Evolutionary conservation across 2,888 invertebrate species (phyloP), one percentile per base, ranked within the genome.

Genomic region (Marronus borbonicus): DNA sequence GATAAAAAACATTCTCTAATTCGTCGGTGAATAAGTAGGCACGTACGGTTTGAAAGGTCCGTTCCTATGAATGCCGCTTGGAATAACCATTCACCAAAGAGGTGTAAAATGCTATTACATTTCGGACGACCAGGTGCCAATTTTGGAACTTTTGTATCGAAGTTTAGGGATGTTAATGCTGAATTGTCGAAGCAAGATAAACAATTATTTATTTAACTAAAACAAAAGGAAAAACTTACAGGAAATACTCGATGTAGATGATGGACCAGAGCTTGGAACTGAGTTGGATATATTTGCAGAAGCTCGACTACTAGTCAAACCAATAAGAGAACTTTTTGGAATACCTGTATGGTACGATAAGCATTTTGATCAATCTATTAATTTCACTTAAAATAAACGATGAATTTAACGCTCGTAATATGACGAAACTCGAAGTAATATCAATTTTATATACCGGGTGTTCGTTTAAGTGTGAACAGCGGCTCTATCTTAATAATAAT

Each of bases 41-140:
- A 84, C 86, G 87, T 87, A 91, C 92, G 91, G 84, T 91, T 84
- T 3, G 85, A 84, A 44, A 87, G 80, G 75, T 94, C 94, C 65
- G 95, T 95, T 2, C 97, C 97, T 83, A 97, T 95, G 83, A 98
- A 94, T 2, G 98, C 96, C 4, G 98, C 98, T 88, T 98, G 98
- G 87, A 98, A 98, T 81, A 98, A 90, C 98, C 98, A 98, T 86
- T 97, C 96, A 1, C 98, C 98, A 88, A 98, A 98, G 82, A 98
- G 90, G 88, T 98, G 98, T 78, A 98, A 91, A 87, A 98, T 95
- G 81, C 98, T 98, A 89, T 98, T 98, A 84, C 97, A 97, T 86
- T 96, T 96, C 24, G 98, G 97, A 77, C 98, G 92, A 39, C 93
- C 91, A 20, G 93, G 92, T 0, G 96, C 94, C 81, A 96, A 89